Evolutionary conservation across 2,113 vertebrate genomes (phyloP), one percentile per base, ranked within the genome.

Genomic region (Cnemophilus loriae): DNA sequence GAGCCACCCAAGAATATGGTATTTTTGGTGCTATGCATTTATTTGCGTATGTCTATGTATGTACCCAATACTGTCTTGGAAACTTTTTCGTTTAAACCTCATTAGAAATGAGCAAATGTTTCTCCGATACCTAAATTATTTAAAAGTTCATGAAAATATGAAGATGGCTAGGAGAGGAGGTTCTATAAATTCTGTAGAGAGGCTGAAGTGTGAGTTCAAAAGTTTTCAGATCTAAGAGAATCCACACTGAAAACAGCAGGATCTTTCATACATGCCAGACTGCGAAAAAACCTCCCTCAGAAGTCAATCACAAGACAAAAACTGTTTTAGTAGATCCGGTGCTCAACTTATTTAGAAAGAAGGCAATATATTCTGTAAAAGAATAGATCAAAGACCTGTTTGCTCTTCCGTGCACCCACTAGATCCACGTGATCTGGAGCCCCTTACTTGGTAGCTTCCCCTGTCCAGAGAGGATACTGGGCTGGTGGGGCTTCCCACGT

Each of bases 321-420:
- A 3, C 1, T 1, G 13, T 33, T 73, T 69, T 44, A 55, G 50
- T 50, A 60, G 71, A 61, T 41, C 9, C 0, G 0, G 13, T 44
- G 6, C 17, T 86, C 50, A n/a, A 59, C 33, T 57, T 1, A 24
- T 55, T 74, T 70, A 67, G 35, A 83, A 83, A 79, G 23, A 44
- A 80, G 6, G 28, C 7, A 39, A 57, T 35, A 73, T 12, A 61
- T 41, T 64, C 56, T 56, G 35, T 39, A 64, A 87, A 61, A 85
- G 4, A 95, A 52, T 4, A 79, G 49, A 41, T 28, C 26, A 77
- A 59, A 61, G 16, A 42, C 16, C 8, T 67, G 12, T 27, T 73
- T 61, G 15, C 30, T 50, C 19, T 64, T 57, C n/a, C 1, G 1
- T 52, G 13, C 13, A 3, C 23, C 39, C 3, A 3, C 23, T 47